phyloP scores from a whole-genome alignment of 1,140 invertebrate genomes.

The Drosophila nannoptera region DNA sequence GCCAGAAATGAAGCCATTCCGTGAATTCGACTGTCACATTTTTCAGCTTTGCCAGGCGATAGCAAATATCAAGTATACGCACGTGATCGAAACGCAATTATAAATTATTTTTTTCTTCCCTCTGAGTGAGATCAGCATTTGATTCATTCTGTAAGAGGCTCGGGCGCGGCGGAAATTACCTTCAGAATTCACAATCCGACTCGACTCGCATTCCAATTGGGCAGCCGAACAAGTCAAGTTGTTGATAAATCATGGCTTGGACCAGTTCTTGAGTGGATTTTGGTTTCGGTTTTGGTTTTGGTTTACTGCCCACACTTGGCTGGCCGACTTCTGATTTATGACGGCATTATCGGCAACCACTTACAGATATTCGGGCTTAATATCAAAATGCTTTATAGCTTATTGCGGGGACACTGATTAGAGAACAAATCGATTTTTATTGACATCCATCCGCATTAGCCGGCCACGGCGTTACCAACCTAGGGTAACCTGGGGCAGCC shows the following conservation, averaged over 20 bases:
- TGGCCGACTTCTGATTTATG: slow-evolving; percentile 19
- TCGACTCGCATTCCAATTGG: slow-evolving; percentile 2
- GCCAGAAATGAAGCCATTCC: slow-evolving; percentile 1
- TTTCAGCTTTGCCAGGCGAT: background rate
- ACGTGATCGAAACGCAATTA: slow-evolving; percentile 21
- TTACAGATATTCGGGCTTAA: slow-evolving; percentile 8
- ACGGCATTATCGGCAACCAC: slow-evolving; percentile 3
- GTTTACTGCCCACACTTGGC: slow-evolving; percentile 6
- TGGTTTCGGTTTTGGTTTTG: background rate
- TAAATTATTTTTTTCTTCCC: background rate
- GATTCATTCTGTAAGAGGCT: background rate
- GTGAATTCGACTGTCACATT: slow-evolving; percentile 10
- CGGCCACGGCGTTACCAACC: slow-evolving; percentile 1
- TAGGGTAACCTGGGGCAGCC: slow-evolving; percentile 13
- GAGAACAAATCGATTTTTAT: slow-evolving; percentile 15
- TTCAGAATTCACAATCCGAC: background rate
- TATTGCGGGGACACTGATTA: slow-evolving; percentile 19
- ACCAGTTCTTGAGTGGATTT: background rate
- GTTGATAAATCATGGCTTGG: background rate
- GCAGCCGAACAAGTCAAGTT: background rate
- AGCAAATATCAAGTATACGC: slow-evolving; percentile 25
- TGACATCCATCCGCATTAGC: slow-evolving; percentile 7
- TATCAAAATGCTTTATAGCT: slow-evolving; percentile 14
- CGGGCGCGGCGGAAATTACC: too few species aligned
- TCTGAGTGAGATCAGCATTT: background rate